Percentiles rank a stretch among this genome's conserved stretches.
phyloP scores from a whole-genome alignment of 2,113 vertebrate species.

The Ageneiosus marmoratus region DNA sequence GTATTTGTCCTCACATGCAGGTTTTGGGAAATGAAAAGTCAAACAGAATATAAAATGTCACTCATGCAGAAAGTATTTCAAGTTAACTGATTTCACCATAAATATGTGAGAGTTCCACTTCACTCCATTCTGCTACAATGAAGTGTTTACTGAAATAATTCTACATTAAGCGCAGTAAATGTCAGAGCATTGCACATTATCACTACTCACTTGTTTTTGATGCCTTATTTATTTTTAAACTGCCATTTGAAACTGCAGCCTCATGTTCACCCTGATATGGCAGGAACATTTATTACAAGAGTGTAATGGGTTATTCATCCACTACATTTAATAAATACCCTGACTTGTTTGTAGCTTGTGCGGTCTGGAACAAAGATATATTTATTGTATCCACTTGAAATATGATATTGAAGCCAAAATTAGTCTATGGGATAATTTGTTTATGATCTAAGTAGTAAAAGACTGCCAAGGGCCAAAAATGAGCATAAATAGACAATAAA shows the following conservation, averaged over 20 bases:
- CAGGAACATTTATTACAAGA: slow-evolving; percentile 1
- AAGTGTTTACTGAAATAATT: not conserved
- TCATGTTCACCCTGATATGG: slow-evolving; percentile 19
- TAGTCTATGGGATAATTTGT: not conserved
- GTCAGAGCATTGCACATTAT: not conserved
- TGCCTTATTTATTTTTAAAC: slow-evolving; percentile 87
- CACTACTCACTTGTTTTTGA: slow-evolving; percentile 31
- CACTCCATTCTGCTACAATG: not conserved
- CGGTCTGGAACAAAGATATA: not conserved
- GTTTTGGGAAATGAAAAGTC: not conserved
- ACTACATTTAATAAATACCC: slow-evolving; percentile 1
- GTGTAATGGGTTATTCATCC: slow-evolving; percentile 1
- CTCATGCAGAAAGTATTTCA: slow-evolving; percentile 9
- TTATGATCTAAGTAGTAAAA: not conserved
- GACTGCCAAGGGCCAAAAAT: not conserved
- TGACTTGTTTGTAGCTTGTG: not conserved
- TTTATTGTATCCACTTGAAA: not conserved
- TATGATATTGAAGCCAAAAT: not conserved
- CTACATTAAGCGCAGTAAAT: not conserved
- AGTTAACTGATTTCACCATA: not conserved
- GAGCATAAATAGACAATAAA: not conserved
- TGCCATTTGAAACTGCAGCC: slow-evolving; percentile 73
- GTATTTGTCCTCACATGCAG: not conserved
- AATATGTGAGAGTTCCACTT: not conserved
- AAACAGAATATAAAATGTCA: not conserved